Percentiles rank a stretch among this genome's conserved stretches.
phyloP scores from a whole-genome alignment of 2,797 vertebrate genomes.

The Pagetopsis macropterus region DNA sequence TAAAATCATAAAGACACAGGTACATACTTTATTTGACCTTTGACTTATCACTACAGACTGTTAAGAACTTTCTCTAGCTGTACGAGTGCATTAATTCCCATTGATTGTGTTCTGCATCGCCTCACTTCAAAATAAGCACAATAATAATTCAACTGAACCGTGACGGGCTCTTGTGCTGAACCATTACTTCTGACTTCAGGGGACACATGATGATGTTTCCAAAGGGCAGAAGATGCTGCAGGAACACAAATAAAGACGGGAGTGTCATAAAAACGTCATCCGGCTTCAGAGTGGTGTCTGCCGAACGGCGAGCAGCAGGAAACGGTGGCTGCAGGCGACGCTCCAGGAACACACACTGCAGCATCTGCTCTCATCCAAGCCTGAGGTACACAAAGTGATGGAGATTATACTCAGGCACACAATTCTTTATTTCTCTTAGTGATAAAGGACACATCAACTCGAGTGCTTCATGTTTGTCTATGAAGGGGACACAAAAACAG shows the following conservation, averaged over 20 bases:
- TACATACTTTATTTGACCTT: not conserved
- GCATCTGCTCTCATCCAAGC: slow-evolving; percentile 19
- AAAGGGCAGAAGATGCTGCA: slow-evolving; percentile 23
- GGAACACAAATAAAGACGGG: slow-evolving; percentile 34
- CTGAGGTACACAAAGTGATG: not conserved
- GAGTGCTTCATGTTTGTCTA: slow-evolving; percentile 5
- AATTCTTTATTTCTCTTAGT: slow-evolving; percentile 1
- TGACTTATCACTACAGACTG: not conserved
- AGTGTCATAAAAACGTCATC: slow-evolving; percentile 39
- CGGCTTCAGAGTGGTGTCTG: slow-evolving; percentile 2
- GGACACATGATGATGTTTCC: slow-evolving; percentile 9
- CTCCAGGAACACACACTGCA: slow-evolving; percentile 10
- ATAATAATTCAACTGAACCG: not conserved
- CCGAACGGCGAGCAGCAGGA: slow-evolving; percentile 12
- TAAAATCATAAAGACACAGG: not conserved
- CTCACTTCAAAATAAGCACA: not conserved
- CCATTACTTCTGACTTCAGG: not conserved
- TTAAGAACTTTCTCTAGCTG: not conserved
- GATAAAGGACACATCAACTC: not conserved
- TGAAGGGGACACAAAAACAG: not conserved
- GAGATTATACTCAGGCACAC: not conserved
- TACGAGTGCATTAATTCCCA: not conserved
- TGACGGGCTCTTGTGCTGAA: slow-evolving; percentile 1
- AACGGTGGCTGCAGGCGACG: slow-evolving; percentile 19
- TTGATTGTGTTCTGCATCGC: not conserved